Evolutionary conservation across 2,888 invertebrate species (phyloP).

Genomic region (Onthophagus sagittarius): DNA sequence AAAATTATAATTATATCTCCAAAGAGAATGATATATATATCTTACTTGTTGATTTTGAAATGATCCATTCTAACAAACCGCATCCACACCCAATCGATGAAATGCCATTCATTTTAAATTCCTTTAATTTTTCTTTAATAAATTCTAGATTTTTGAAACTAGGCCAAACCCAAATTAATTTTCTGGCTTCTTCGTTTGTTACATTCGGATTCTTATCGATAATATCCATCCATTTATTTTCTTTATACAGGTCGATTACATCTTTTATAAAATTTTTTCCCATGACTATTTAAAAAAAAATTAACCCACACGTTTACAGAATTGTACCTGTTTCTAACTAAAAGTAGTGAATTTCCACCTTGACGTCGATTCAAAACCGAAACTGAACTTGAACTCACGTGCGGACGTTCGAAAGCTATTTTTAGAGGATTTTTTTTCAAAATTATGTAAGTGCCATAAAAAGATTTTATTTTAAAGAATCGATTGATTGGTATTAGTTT

Average conservation of each 20-base stretch:
- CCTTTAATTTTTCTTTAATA: slow-evolving; percentile 50
- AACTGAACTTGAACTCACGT: slow-evolving; percentile 7
- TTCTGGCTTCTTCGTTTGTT: slow-evolving; percentile 44
- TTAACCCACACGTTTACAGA: background rate
- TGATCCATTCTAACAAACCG: slow-evolving; percentile 79
- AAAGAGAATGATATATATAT: slow-evolving; percentile 12
- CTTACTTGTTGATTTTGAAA: slow-evolving; percentile 62
- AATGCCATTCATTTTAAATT: slow-evolving; percentile 51
- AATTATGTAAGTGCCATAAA: background rate
- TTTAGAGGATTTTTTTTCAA: background rate
- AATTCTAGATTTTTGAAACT: slow-evolving; percentile 60
- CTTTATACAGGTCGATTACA: slow-evolving; percentile 47
- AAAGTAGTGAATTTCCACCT: background rate
- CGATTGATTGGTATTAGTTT: too few relatives aligned
- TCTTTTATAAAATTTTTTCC: slow-evolving; percentile 47
- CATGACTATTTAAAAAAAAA: slow-evolving; percentile 33
- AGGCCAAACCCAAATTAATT: slow-evolving; percentile 72
- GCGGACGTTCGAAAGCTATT: background rate
- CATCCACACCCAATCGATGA: slow-evolving; percentile 76
- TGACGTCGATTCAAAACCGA: background rate
- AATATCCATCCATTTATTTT: slow-evolving; percentile 50
- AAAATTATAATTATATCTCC: slow-evolving; percentile 11
- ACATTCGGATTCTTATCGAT: slow-evolving; percentile 49
- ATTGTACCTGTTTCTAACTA: background rate
- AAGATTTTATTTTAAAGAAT: too few relatives aligned